Evolutionary conservation across 2,888 invertebrate species (phyloP).

Genomic region (Adelphocoris suturalis): DNA sequence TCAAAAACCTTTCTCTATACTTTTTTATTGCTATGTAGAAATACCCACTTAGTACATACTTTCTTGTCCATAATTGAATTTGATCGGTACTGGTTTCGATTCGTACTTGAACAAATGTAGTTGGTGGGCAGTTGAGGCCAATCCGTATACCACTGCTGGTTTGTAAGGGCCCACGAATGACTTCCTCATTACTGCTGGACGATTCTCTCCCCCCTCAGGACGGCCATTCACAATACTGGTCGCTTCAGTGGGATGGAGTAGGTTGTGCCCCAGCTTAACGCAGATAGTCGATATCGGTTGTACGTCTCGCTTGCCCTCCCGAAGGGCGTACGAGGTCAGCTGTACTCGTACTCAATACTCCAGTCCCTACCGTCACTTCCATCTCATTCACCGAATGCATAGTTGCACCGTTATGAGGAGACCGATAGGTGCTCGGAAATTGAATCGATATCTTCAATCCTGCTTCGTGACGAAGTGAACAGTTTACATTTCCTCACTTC

Average conservation of each 20-base stretch:
- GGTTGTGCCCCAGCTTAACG: slow-evolving; percentile 27
- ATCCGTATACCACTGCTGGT: neutral
- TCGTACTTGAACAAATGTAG: neutral
- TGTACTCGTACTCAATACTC: neutral
- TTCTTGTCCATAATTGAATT: too few relatives aligned
- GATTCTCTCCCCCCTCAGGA: neutral
- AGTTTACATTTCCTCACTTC: too few relatives aligned
- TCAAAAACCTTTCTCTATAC: too few relatives aligned
- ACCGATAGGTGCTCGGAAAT: too few relatives aligned
- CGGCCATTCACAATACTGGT: slow-evolving; percentile 16
- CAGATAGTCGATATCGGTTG: slow-evolving; percentile 39
- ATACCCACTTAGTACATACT: too few relatives aligned
- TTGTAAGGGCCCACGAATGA: slow-evolving; percentile 10
- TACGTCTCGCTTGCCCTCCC: slow-evolving; percentile 14
- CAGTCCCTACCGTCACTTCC: neutral
- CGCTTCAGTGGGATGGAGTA: neutral
- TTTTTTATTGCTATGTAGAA: too few relatives aligned
- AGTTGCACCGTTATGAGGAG: neutral
- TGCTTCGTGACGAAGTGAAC: too few relatives aligned
- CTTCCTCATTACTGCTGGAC: slow-evolving; percentile 27
- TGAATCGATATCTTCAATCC: too few relatives aligned
- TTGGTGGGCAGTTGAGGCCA: neutral
- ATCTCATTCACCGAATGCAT: slow-evolving; percentile 2
- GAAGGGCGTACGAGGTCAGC: slow-evolving; percentile 2
- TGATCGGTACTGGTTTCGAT: neutral